Conservation (phyloP, 2,888 invertebrate species). For the Mythimna loreyi region DNA sequence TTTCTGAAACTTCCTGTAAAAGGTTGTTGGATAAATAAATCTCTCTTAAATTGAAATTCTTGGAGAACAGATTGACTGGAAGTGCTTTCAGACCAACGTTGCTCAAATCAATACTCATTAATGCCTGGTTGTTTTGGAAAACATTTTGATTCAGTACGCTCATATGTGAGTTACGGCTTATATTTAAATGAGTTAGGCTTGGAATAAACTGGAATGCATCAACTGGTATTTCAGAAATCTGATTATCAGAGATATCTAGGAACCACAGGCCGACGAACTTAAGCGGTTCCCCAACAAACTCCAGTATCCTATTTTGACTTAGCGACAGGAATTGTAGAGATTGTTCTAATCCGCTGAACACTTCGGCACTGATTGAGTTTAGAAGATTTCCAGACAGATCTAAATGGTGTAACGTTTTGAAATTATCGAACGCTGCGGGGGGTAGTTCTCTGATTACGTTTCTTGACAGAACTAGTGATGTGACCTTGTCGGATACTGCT, state of each 20-base stretch:
- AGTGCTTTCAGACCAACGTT: conserved; percentile 94
- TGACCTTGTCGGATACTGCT: conserved; percentile 93
- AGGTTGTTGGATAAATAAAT: conserved; percentile 94
- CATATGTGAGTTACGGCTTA: conserved; percentile 94
- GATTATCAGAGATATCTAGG: conserved; percentile 95
- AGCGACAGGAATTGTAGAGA: conserved; percentile 93
- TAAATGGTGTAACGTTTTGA: conserved; percentile 93
- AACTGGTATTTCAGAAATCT: conserved; percentile 93
- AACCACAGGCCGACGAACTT: conserved; percentile 92
- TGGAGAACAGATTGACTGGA: conserved; percentile 93
- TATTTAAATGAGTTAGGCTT: conserved; percentile 93
- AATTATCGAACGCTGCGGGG: conserved; percentile 94
- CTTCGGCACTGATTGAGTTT: conserved; percentile 93
- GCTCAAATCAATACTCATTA: conserved; percentile 94
- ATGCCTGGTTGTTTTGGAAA: conserved; percentile 93
- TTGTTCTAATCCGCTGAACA: conserved; percentile 94
- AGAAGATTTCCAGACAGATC: conserved; percentile 96
- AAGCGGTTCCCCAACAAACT: conserved; percentile 92
- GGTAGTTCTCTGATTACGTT: conserved; percentile 97
- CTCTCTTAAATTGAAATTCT: conserved; percentile 92
- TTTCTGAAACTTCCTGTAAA: conserved; percentile 94
- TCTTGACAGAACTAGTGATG: conserved; percentile 94
- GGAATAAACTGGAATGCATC: conserved; percentile 93
- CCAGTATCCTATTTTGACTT: conserved; percentile 94
- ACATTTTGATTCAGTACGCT: conserved; percentile 92